These are phyloP conservation scores for Caracal caracal DNA, from an alignment of 2,113 vertebrate species.

Conservation along the genomic window DNA sequence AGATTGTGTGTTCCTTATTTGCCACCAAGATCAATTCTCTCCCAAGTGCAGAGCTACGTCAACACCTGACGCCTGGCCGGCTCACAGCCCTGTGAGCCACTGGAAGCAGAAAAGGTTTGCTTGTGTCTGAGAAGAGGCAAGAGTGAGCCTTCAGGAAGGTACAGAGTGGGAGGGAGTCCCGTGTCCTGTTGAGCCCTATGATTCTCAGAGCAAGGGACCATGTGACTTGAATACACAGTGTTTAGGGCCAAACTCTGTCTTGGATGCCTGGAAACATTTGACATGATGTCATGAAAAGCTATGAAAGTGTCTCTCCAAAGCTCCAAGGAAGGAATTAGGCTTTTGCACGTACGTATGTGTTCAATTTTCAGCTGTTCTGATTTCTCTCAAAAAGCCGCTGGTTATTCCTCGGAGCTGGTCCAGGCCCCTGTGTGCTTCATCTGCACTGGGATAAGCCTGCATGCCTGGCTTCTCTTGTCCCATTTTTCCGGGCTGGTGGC, in stretches of 20 bases:
- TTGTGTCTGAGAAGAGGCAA: not conserved
- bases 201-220: not conserved
- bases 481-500: not conserved
- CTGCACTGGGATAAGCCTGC: not conserved
- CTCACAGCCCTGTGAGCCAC: not conserved
- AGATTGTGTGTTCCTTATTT: not conserved
- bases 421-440: not conserved
- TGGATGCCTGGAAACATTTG: constrained; percentile 58
- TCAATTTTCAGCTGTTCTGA: constrained; percentile 57
- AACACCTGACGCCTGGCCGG: not conserved
- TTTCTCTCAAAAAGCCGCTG: constrained; percentile 21
- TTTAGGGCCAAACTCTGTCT: constrained; percentile 31
- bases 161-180: not conserved
- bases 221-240: constrained; percentile 37
- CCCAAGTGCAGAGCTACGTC: not conserved
- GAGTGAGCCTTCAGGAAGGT: not conserved
- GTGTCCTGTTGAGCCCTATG: not conserved
- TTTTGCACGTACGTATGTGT: constrained; percentile 49
- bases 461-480: not conserved
- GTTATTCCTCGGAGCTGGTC: not conserved
- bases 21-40: not conserved
- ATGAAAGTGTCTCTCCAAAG: constrained; percentile 35
- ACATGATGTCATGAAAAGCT: constrained; percentile 64
- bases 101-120: not conserved
- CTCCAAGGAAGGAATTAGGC: constrained; percentile 44